phyloP scores from a whole-genome alignment of 1,140 invertebrate genomes.

The Choristoneura fumiferana region DNA sequence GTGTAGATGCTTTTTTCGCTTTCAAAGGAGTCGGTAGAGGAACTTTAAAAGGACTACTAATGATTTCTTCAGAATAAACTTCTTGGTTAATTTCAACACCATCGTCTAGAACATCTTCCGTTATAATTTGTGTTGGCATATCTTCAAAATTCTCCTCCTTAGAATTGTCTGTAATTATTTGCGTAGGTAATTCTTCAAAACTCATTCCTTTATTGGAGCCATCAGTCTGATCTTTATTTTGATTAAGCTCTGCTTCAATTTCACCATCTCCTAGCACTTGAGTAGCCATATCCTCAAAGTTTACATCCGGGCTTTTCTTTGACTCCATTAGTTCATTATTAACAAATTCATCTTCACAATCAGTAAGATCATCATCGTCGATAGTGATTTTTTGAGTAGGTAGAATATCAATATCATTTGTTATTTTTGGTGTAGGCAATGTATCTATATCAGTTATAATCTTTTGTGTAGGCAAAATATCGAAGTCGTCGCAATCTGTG shows the following conservation, averaged over 20 bases:
- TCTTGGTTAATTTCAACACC: slow-evolving; percentile 15
- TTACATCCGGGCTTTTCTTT: background rate
- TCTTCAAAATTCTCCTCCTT: slow-evolving; percentile 37
- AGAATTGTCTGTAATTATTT: slow-evolving; percentile 35
- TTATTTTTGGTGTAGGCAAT: slow-evolving; percentile 42
- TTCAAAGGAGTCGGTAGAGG: slow-evolving; percentile 40
- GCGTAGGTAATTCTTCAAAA: slow-evolving; percentile 44
- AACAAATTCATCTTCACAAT: slow-evolving; percentile 50
- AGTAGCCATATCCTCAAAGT: slow-evolving; percentile 36
- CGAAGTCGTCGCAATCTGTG: background rate
- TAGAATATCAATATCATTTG: background rate
- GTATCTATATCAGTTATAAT: slow-evolving; percentile 44
- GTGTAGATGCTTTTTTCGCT: slow-evolving; percentile 24
- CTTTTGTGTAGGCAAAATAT: slow-evolving; percentile 9
- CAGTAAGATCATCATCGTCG: slow-evolving; percentile 47
- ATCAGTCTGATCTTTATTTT: slow-evolving; percentile 1
- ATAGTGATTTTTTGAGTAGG: slow-evolving; percentile 11
- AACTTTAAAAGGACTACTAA: slow-evolving; percentile 47
- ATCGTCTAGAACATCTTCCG: background rate
- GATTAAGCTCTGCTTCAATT: slow-evolving; percentile 9
- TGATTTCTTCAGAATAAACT: slow-evolving; percentile 24
- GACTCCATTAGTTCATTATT: slow-evolving; percentile 25
- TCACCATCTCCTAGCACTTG: slow-evolving; percentile 21
- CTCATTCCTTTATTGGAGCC: slow-evolving; percentile 8
- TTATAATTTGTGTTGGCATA: slow-evolving; percentile 30